Base-by-base conservation (phyloP, 2,113 vertebrate species). In the Corapipo altera region DNA sequence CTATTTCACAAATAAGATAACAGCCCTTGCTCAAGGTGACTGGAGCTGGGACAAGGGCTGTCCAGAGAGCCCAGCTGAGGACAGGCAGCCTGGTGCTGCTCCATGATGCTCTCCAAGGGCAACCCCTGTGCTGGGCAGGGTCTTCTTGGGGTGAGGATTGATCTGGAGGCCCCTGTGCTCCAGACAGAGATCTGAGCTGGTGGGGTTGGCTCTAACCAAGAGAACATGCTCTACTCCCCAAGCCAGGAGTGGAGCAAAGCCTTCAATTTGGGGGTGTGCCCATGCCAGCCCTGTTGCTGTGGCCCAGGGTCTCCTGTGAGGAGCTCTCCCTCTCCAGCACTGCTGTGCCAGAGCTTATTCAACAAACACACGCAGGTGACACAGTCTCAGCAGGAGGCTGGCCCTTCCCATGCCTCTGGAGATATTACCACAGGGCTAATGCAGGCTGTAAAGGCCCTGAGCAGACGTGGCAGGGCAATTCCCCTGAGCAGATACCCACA, bases 11-110 rank as follows among this genome's bases (percentile, higher is more conserved):
- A 95, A 75, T 26, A 91, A 84, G 95, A 94, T 94, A 93, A 95
- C 67, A 84, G 92, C 64, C 55, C 82, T 43, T 11, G 95, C 75
- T 84, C 93, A 96, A 96, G 95, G 93, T 88, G 90, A 92, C 18
- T 2, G 1, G 58, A 84, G 73, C 59, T 8, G 88, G 66, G 81
- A 57, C 21, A 3, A 43, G 57, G 49, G 32, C 4, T 66, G 65
- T 58, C 91, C 35, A 14, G 58, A 23, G 55, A 87, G 80, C 26
- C 54, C 71, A 7, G 78, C 51, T 2, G n/a, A 43, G 88, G 67
- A 27, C 59, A 49, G 43, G 8, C 32, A 73, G 71, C 79, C 37
- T 78, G 0, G 30, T 3, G 5, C 6, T 4, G 37, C 66, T 26
- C 57, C 48, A 2, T 0, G 15, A 4, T 8, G 71, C 43, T 67